Percentiles rank a stretch among this genome's conserved stretches.
phyloP scores from a whole-genome alignment of 1,140 invertebrate species.

The Drosophila oshimai region DNA sequence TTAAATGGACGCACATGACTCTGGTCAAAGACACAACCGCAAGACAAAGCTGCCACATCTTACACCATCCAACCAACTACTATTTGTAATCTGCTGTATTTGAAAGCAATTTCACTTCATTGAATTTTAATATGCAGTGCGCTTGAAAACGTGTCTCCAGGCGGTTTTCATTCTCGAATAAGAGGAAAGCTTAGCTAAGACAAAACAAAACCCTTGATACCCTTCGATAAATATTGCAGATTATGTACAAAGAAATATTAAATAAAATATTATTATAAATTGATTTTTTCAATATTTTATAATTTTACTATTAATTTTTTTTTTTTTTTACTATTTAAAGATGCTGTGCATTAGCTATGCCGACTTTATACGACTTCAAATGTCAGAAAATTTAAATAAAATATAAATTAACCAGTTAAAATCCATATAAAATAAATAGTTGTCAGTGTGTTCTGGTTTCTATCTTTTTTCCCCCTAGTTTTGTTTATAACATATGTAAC shows the following conservation, averaged over 20 bases:
- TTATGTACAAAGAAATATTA: too few relatives aligned
- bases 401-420: too few relatives aligned
- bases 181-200: neutral
- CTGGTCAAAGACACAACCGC: constrained; percentile 26
- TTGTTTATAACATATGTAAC: neutral
- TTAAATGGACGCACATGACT: constrained; percentile 62
- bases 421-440: neutral
- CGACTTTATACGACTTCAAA: too few relatives aligned
- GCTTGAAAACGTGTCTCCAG: constrained; percentile 32
- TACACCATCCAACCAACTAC: constrained; percentile 1
- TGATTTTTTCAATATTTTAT: too few relatives aligned
- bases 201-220: neutral
- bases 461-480: neutral
- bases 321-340: too few relatives aligned
- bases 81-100: constrained; percentile 49
- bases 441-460: too few relatives aligned
- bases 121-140: constrained; percentile 74
- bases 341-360: too few relatives aligned
- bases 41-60: constrained; percentile 12
- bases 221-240: too few relatives aligned
- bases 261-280: too few relatives aligned
- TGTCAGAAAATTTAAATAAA: too few relatives aligned
- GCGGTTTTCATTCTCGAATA: neutral
- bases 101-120: constrained; percentile 78
- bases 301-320: too few relatives aligned